Conservation (phyloP, 2,797 vertebrate species). For the Pseudochaenichthys georgianus region DNA sequence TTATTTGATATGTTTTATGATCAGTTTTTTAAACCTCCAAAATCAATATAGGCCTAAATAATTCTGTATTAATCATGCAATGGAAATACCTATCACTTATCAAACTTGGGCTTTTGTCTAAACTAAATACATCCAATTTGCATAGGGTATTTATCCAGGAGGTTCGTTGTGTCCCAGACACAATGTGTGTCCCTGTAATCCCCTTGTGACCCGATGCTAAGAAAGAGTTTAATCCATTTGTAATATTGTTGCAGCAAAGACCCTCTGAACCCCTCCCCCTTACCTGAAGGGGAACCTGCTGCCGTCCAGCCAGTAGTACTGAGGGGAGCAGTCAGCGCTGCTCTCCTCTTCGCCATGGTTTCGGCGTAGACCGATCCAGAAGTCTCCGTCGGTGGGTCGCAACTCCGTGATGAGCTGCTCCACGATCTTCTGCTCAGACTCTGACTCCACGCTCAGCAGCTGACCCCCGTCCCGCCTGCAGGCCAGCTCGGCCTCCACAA, state of each 20-base stretch:
- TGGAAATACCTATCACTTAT: neutral
- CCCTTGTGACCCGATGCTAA: too few species aligned
- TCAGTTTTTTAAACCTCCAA: neutral
- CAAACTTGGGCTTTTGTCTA: neutral
- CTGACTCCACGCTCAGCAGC: constrained; percentile 90
- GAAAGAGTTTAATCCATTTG: too few species aligned
- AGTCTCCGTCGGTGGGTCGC: constrained; percentile 92
- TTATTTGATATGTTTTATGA: neutral
- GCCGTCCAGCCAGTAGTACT: constrained; percentile 93
- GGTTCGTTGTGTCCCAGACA: neutral
- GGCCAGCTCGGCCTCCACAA: constrained; percentile 86
- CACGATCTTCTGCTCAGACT: constrained; percentile 89
- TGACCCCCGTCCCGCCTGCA: constrained; percentile 91
- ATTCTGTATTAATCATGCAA: neutral
- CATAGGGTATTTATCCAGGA: neutral
- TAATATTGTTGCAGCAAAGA: neutral
- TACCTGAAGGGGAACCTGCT: constrained; percentile 85
- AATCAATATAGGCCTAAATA: neutral
- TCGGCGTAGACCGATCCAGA: constrained; percentile 96
- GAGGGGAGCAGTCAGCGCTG: constrained; percentile 84
- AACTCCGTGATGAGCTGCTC: constrained; percentile 90
- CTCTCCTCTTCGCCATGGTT: constrained; percentile 81
- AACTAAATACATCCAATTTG: neutral
- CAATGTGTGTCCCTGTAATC: too few species aligned
- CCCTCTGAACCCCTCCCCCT: neutral